A percentile compares a stretch with the other conserved stretches of the same genome.
These are phyloP conservation scores for Steinernema feltiae DNA, from an alignment of 1,140 invertebrate species.

Conservation along the genomic window DNA sequence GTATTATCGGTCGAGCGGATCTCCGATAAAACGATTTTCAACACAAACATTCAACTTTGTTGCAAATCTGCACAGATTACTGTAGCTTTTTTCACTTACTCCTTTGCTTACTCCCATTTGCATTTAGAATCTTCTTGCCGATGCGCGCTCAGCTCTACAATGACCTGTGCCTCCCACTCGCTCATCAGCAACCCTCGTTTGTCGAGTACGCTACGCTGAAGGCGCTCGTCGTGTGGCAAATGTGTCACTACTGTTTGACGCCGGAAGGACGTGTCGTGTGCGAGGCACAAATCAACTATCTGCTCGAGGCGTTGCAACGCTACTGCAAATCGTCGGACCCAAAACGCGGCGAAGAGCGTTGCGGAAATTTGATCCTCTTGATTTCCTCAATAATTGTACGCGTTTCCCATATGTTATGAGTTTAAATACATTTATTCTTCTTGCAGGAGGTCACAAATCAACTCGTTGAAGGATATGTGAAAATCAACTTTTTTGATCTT, in stretches of 20 bases:
- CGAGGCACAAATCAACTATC: background rate
- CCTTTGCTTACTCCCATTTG: background rate
- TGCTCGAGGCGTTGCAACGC: background rate
- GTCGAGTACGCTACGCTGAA: conserved; percentile 28
- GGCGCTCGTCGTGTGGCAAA: conserved; percentile 29
- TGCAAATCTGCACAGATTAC: too few relatives aligned
- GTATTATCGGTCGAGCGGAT: too few relatives aligned
- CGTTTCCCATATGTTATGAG: background rate
- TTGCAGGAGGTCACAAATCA: background rate
- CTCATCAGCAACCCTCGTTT: conserved; percentile 25
- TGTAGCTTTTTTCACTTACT: background rate
- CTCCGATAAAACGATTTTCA: too few relatives aligned
- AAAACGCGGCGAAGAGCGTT: conserved; percentile 6
- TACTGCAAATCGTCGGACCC: background rate
- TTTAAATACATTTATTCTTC: background rate
- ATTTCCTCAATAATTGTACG: background rate
- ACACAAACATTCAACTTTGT: too few relatives aligned
- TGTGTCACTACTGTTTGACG: conserved; percentile 17
- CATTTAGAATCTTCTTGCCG: conserved; percentile 29
- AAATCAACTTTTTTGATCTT: background rate
- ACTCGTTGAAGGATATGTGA: conserved; percentile 3
- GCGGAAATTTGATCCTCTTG: background rate
- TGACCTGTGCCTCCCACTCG: conserved; percentile 21
- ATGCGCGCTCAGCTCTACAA: conserved; percentile 25
- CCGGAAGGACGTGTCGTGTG: background rate